Conservation (phyloP, 2,113 vertebrate genomes). For the Paratilapia polleni region DNA sequence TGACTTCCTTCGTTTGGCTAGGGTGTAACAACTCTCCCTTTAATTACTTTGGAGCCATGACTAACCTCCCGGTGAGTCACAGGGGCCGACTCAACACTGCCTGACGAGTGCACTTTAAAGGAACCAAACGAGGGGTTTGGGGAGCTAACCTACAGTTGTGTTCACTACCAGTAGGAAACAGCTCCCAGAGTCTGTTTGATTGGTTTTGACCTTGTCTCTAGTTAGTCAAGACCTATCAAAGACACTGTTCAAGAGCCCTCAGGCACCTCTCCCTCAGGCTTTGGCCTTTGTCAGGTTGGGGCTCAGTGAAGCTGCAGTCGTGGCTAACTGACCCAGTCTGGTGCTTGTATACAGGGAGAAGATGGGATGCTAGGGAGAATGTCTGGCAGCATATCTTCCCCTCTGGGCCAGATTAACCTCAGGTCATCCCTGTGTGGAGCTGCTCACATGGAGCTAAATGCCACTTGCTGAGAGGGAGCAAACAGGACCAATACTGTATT, state of each 20-base stretch:
- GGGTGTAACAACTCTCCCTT: slow-evolving; percentile 82
- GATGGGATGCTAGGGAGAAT: slow-evolving; percentile 37
- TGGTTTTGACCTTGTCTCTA: slow-evolving; percentile 76
- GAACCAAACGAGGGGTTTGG: slow-evolving; percentile 73
- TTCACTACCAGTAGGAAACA: slow-evolving; percentile 63
- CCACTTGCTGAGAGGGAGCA: slow-evolving; percentile 56
- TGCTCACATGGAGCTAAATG: slow-evolving; percentile 75
- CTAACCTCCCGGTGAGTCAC: slow-evolving; percentile 77
- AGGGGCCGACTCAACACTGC: slow-evolving; percentile 71
- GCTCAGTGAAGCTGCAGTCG: slow-evolving; percentile 52
- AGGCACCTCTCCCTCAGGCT: slow-evolving; percentile 67
- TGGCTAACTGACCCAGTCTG: slow-evolving; percentile 65
- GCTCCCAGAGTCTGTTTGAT: slow-evolving; percentile 74
- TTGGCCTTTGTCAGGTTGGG: slow-evolving; percentile 66
- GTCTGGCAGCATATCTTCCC: slow-evolving; percentile 69
- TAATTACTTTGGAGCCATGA: slow-evolving; percentile 82
- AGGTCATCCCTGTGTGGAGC: slow-evolving; percentile 72
- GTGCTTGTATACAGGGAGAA: slow-evolving; percentile 48
- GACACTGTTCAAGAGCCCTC: slow-evolving; percentile 65
- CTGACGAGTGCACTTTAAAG: slow-evolving; percentile 76
- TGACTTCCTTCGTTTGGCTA: slow-evolving; percentile 80
- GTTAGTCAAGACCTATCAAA: slow-evolving; percentile 76
- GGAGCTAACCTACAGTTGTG: slow-evolving; percentile 61
- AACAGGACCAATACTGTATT: slow-evolving; percentile 60
- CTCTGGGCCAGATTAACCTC: slow-evolving; percentile 81